Conservation (phyloP, 2,888 invertebrate species). For the Andrena marginata region DNA sequence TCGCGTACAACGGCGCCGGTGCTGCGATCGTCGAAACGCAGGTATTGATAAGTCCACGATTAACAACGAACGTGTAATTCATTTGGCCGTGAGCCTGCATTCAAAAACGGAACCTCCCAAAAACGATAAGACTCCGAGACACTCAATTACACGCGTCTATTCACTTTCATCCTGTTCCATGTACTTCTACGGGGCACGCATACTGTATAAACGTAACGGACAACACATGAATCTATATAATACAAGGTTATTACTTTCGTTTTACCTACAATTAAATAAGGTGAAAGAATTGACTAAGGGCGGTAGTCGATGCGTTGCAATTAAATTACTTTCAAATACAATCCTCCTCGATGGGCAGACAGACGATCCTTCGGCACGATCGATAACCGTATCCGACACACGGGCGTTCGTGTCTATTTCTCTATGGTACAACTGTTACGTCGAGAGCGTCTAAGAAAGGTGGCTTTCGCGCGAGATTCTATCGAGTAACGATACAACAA, state of each 20-base stretch:
- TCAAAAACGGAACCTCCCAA: background rate
- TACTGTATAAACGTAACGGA: conserved; percentile 1
- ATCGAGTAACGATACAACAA: background rate
- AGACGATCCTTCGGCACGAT: background rate
- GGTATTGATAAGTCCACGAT: background rate
- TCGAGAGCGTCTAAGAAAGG: background rate
- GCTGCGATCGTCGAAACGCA: background rate
- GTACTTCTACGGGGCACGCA: conserved; percentile 1
- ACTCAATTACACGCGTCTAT: background rate
- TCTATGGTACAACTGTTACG: conserved; percentile 1
- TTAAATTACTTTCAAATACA: background rate
- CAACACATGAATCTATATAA: background rate
- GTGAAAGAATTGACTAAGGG: conserved; percentile 10
- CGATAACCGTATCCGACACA: background rate
- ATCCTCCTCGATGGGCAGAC: background rate
- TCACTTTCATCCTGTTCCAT: conserved; percentile 1
- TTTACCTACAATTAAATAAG: conserved; percentile 23
- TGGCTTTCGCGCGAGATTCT: background rate
- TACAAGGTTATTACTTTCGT: background rate
- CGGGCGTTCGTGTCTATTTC: background rate
- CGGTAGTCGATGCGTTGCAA: conserved; percentile 26
- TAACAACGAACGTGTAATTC: background rate
- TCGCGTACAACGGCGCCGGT: background rate
- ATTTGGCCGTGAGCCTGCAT: background rate
- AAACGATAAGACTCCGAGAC: background rate